Evolutionary conservation across 1,140 invertebrate species (phyloP).

Genomic region (Atta colombica): DNA sequence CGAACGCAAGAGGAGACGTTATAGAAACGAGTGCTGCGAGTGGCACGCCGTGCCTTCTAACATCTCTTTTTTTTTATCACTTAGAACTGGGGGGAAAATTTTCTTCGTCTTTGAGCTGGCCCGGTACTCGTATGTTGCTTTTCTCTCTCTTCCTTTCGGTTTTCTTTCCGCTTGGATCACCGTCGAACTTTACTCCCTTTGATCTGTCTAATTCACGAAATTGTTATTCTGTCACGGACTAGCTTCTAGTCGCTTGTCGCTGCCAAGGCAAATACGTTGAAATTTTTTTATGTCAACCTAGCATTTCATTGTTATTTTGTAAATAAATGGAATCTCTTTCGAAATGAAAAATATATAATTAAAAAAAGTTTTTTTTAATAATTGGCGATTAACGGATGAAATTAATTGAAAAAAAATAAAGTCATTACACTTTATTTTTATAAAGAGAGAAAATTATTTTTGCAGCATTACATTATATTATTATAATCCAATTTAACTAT

Average conservation of each 20-base stretch:
- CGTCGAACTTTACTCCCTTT: constrained; percentile 77
- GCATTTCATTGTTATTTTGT: not conserved
- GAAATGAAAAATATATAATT: not conserved
- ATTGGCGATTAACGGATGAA: not conserved
- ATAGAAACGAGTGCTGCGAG: constrained; percentile 25
- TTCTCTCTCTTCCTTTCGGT: constrained; percentile 34
- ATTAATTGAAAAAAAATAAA: not conserved
- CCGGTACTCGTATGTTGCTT: constrained; percentile 13
- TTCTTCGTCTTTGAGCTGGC: constrained; percentile 72
- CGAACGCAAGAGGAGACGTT: not conserved
- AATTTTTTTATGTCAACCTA: not conserved
- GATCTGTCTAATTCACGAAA: constrained; percentile 82
- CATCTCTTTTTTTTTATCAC: constrained; percentile 73
- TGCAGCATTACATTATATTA: not conserved
- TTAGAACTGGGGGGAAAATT: constrained; percentile 71
- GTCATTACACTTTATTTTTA: not conserved
- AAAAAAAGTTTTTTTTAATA: not conserved
- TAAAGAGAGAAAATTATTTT: constrained; percentile 12
- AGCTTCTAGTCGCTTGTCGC: constrained; percentile 65
- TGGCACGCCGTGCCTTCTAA: constrained; percentile 32
- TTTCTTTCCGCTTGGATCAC: constrained; percentile 66
- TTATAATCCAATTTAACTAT: not conserved
- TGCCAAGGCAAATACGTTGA: constrained; percentile 12
- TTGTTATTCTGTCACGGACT: constrained; percentile 81
- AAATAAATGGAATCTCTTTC: not conserved